Evolutionary conservation across 2,113 vertebrate genomes (phyloP).

Genomic region (Semnopithecus entellus): DNA sequence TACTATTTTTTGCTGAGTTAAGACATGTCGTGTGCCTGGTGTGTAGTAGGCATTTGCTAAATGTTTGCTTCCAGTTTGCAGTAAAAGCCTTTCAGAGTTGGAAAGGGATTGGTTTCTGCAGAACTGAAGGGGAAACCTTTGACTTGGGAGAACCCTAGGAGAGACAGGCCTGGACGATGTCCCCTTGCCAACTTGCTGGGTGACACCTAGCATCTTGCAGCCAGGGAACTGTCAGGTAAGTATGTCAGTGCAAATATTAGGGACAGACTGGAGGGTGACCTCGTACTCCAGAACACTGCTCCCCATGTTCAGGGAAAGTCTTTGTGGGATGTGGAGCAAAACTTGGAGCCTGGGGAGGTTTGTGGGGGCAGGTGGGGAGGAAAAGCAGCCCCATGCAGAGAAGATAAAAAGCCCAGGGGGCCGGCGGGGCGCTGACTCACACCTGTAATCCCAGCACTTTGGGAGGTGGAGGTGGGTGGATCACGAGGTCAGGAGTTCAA

Average conservation of each 20-base stretch:
- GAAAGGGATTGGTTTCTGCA: constrained; percentile 3
- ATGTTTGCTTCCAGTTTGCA: constrained; percentile 11
- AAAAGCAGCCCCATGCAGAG: not conserved
- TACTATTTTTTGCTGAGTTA: constrained; percentile 48
- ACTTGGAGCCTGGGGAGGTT: not conserved
- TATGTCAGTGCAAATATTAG: not conserved
- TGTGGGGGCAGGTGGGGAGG: not conserved
- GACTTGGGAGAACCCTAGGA: not conserved
- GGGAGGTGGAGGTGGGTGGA: no score
- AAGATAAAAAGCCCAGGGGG: no score
- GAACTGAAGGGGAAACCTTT: not conserved
- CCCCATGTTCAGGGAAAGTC: not conserved
- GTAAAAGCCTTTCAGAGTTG: not conserved
- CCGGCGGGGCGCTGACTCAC: no score
- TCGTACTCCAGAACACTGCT: not conserved
- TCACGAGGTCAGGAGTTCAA: no score
- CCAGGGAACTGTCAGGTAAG: not conserved
- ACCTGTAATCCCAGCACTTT: no score
- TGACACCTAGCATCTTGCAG: not conserved
- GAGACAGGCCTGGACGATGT: not conserved
- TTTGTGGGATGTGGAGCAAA: not conserved
- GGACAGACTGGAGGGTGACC: not conserved
- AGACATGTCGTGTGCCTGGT: rapidly evolving
- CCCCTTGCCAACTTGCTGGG: not conserved
- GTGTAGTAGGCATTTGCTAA: not conserved